A percentile compares a stretch with the other conserved stretches of the same genome.
Conservation (phyloP, 2,797 vertebrate genomes). For the Telmatherina bonti region DNA sequence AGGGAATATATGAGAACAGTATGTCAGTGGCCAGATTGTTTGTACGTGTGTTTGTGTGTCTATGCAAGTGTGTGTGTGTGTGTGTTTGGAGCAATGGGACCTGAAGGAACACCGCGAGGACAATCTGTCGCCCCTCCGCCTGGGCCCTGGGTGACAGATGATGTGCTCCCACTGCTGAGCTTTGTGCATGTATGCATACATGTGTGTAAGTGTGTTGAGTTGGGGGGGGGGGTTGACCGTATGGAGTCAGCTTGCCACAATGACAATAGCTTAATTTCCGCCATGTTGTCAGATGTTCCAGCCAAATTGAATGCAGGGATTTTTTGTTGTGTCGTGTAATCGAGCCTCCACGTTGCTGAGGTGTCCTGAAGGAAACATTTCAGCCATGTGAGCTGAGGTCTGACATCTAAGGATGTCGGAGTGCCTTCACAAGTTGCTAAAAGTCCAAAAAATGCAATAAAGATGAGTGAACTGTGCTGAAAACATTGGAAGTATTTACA, state of each 20-base stretch:
- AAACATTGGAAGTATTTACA: slow-evolving; percentile 1
- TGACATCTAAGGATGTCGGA: background rate
- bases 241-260: slow-evolving; percentile 51
- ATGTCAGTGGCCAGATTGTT: slow-evolving; percentile 64
- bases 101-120: slow-evolving; percentile 75
- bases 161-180: slow-evolving; percentile 78
- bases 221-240: slow-evolving; percentile 31
- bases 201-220: slow-evolving; percentile 25
- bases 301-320: slow-evolving; percentile 10
- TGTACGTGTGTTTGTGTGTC: slow-evolving; percentile 27
- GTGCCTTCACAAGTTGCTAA: slow-evolving; percentile 9
- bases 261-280: slow-evolving; percentile 64
- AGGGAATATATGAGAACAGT: slow-evolving; percentile 66
- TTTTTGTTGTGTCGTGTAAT: slow-evolving; percentile 1
- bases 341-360: background rate
- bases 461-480: background rate
- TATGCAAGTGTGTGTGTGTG: slow-evolving; percentile 17
- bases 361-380: background rate
- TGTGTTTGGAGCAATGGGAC: slow-evolving; percentile 74
- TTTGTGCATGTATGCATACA: slow-evolving; percentile 46
- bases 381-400: slow-evolving; percentile 3
- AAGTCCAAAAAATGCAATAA: slow-evolving; percentile 2
- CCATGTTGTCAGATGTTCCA: slow-evolving; percentile 37
- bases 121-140: slow-evolving; percentile 80
- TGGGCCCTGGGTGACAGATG: slow-evolving; percentile 83